These are phyloP conservation scores for Isaurus tuberculatus DNA, from an alignment of 92 coral and sea anemone species.

Conservation along the genomic window DNA sequence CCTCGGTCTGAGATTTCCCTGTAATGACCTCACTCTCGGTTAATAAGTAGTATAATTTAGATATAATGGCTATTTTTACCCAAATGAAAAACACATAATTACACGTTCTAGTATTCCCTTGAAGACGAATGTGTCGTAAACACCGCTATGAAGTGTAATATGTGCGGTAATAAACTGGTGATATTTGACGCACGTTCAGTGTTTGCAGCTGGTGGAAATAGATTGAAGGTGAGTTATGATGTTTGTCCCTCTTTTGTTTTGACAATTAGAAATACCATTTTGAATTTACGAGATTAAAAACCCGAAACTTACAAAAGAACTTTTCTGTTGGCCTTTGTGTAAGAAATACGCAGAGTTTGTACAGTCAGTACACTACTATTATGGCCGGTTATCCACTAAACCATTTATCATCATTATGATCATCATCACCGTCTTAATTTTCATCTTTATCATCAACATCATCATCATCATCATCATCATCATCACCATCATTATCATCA, in stretches of 20 bases:
- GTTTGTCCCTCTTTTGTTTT: background rate
- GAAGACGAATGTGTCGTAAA: slow-evolving; percentile 85
- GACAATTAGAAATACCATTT: no score
- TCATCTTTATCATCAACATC: background rate
- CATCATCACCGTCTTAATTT: background rate
- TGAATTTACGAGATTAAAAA: no score
- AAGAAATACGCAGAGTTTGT: no score
- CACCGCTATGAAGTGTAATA: slow-evolving; percentile 80
- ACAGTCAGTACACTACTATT: no score
- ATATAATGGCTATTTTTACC: background rate
- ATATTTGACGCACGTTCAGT: slow-evolving; percentile 96
- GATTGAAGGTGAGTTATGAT: slow-evolving; percentile 72
- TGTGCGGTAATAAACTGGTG: slow-evolving; percentile 76
- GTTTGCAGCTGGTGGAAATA: slow-evolving; percentile 98
- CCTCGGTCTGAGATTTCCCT: no score
- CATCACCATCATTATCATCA: no score
- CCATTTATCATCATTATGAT: background rate
- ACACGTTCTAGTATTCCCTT: slow-evolving; percentile 66
- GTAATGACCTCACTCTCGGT: no score
- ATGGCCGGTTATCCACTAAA: background rate
- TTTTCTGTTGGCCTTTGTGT: no score
- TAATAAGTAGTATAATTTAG: no score
- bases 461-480: background rate
- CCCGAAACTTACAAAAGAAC: no score
- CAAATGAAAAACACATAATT: background rate